Evolutionary conservation across 2,888 invertebrate species (phyloP), one percentile per base, ranked within the genome.

Genomic region (Plebejus melissa): DNA sequence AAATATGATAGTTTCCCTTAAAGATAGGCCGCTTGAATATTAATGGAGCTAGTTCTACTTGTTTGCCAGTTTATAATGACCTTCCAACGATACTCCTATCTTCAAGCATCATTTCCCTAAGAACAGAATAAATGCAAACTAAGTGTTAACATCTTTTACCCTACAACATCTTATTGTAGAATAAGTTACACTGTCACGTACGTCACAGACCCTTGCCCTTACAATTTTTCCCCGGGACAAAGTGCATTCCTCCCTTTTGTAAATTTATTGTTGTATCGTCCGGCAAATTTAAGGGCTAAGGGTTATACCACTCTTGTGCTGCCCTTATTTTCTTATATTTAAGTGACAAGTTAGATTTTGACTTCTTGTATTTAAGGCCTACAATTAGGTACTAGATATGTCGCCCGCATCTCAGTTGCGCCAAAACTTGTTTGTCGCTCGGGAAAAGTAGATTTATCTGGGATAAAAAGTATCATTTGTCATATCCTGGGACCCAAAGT

Each of bases 241-340:
- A 36, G 32, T 65, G 65, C 65, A 65, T 65, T 65, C 65, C 65
- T 32, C 65, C 36, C 65, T 65, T 65, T 65, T 65, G 32, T 16
- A 13, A 65, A 65, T 65, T 65, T 65, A 65, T 65, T 65, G 4
- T 32, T 36, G 36, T 4, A 65, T 65, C 65, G 11, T 65, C 65
- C 65, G 32, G 32, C 65, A 36, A 65, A 65, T 65, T 65, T 65
- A 65, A 65, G 65, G 32, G 32, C 32, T 16, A 32, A 4, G 32
- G 60, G 9, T 46, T 46, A 46, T 46, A 11, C 2, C 9, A 46
- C 46, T 46, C 46, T 46, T 46, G 2, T 9, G 46, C 46, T 46
- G 46, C 46, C 36, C 0, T 46, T 46, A 46, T 46, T 46, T 46
- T 46, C 46, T 46, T 46, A 9, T 46, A 46, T 11, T 41, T 9